Evolutionary conservation across 1,140 invertebrate genomes (phyloP), one percentile per base, ranked within the genome.

Genomic region (Prorops nasuta): DNA sequence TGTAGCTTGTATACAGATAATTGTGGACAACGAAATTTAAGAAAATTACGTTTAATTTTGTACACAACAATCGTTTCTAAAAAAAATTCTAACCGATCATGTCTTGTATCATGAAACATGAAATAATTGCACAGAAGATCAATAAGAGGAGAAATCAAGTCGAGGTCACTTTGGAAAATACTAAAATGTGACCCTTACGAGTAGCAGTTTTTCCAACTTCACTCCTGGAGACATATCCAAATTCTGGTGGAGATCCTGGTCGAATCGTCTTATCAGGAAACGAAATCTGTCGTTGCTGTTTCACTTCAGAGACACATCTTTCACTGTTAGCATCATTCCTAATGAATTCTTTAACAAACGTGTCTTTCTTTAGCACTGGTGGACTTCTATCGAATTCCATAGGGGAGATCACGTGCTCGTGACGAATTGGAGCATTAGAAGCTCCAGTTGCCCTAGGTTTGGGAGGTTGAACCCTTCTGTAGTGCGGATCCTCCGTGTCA

Each of bases 341-440:
- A n/a, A n/a, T n/a, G 0, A 43, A 56, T 31, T 66, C 59, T 37
- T 71, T 67, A 32, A 55, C 51, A 3, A 58, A 56, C 0, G 56
- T 44, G 35, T 61, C 46, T 41, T 59, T 65, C 18, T 78, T 76
- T 66, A 80, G 77, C 9, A 72, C 66, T 2, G 67, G 60, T n/a
- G 81, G 81, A 9, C 77, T 76, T 2, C 64, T 74, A 59, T 86
- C 83, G 51, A 84, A 85, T 52, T 84, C 81, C 76, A 84, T 80
- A 12, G 83, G 83, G 1, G 83, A 79, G 12, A 77, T 52, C 9
- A 83, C 75, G 19, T 78, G 69, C 49, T 82, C 79, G 16, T 75
- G 69, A 16, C 71, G 39, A 59, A 69, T 22, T 2, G 80, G 78
- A 12, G 76, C 60, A 34, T 79, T 81, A 10, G 74, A 71, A 0